Percentiles rank a stretch among this genome's conserved stretches.
Evolutionary conservation across 2,113 vertebrate genomes (phyloP).

Genomic region (Osmerus mordax): DNA sequence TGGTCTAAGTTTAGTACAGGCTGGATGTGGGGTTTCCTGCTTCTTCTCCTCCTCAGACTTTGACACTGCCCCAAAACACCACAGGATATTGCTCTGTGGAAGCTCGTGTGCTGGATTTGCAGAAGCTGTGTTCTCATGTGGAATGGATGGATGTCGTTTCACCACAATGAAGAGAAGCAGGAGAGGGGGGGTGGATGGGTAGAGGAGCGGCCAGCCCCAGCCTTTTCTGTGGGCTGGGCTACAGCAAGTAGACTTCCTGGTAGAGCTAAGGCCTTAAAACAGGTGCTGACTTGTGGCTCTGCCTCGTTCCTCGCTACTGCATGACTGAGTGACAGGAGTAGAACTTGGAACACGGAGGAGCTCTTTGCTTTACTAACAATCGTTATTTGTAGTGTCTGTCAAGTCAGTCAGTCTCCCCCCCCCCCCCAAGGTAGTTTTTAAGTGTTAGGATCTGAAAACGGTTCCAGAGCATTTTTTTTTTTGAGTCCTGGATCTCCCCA

Average conservation of each 20-base stretch:
- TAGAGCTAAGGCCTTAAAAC: background rate
- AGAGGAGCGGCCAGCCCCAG: background rate
- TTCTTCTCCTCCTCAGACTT: background rate
- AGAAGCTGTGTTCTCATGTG: background rate
- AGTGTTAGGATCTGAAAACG: too few species aligned
- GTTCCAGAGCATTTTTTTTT: too few species aligned
- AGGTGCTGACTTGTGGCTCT: constrained; percentile 5
- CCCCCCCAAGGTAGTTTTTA: too few species aligned
- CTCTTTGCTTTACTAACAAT: too few species aligned
- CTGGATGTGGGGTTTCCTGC: background rate
- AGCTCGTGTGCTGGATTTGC: constrained; percentile 3
- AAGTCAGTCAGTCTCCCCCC: too few species aligned
- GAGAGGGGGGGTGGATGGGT: background rate
- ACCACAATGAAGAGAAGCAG: background rate
- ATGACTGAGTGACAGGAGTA: too few species aligned
- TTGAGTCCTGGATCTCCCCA: too few species aligned
- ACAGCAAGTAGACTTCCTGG: background rate
- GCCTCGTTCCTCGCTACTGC: too few species aligned
- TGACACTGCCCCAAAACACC: background rate
- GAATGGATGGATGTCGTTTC: background rate
- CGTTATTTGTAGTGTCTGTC: too few species aligned
- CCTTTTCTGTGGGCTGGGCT: too few species aligned
- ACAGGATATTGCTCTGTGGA: constrained; percentile 2
- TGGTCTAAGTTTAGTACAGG: background rate
- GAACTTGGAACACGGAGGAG: too few species aligned